phyloP scores from a whole-genome alignment of 53 echinoderm and acorn worm genomes.

The Pentamera pediparva region DNA sequence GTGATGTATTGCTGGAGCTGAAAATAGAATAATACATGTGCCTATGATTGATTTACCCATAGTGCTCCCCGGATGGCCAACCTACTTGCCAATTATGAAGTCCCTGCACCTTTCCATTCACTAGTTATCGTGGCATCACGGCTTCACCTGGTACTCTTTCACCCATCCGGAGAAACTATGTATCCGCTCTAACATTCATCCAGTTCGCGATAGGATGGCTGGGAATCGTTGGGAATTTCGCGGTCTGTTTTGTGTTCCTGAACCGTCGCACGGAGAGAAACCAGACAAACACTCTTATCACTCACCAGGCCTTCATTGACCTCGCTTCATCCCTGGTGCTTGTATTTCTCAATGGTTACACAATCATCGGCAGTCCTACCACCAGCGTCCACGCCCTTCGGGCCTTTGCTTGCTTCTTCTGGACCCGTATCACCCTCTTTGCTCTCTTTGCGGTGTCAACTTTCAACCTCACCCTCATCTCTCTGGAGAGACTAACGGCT shows the following conservation, averaged over 20 bases:
- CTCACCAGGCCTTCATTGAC: constrained; percentile 67
- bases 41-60: too few species aligned
- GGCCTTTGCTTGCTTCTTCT: constrained; percentile 2
- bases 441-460: constrained; percentile 60
- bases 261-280: constrained; percentile 44
- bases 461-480: constrained; percentile 66
- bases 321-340: constrained; percentile 48
- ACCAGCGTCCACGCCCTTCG: constrained; percentile 7
- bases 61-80: too few species aligned
- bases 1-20: too few species aligned
- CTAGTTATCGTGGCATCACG: too few species aligned
- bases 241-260: constrained; percentile 47
- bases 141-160: too few species aligned
- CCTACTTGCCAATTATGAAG: too few species aligned
- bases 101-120: too few species aligned
- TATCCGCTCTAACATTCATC: background rate
- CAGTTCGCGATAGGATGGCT: constrained; percentile 36
- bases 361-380: constrained; percentile 13
- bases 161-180: too few species aligned
- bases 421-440: constrained; percentile 36
- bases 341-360: constrained; percentile 37
- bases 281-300: constrained; percentile 61
- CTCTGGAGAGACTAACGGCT: constrained; percentile 62
- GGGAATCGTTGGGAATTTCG: constrained; percentile 36
- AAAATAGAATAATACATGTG: too few species aligned